phyloP scores from a whole-genome alignment of 2,113 vertebrate species.

The Stigmatopora nigra region DNA sequence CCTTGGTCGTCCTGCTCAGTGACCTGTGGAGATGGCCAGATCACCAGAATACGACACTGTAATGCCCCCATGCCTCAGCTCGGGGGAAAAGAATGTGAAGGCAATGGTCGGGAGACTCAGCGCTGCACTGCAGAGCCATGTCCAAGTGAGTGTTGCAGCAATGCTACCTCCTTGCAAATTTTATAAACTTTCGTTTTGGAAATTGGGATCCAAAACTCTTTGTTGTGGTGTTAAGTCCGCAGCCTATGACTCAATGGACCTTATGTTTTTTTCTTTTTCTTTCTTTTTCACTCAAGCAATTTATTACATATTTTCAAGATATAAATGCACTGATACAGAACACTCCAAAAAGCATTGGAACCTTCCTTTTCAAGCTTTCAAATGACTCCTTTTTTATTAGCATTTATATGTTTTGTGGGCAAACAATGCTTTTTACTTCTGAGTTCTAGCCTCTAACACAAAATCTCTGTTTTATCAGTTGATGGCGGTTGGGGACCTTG shows the following conservation, averaged over 20 bases:
- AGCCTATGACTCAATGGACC: constrained; percentile 8
- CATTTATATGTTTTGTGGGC: neutral
- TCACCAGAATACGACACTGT: constrained; percentile 93
- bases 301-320: neutral
- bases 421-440: neutral
- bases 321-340: neutral
- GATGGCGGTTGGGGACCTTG: constrained; percentile 93
- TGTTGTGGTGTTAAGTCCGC: constrained; percentile 26
- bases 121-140: constrained; percentile 81
- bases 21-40: constrained; percentile 85
- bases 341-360: neutral
- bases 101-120: constrained; percentile 86
- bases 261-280: neutral
- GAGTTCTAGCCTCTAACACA: neutral
- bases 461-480: constrained; percentile 62
- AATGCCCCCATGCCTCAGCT: constrained; percentile 92
- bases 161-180: constrained; percentile 15
- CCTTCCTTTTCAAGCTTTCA: neutral
- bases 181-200: constrained; percentile 42
- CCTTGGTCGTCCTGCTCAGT: constrained; percentile 95
- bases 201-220: constrained; percentile 48
- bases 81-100: constrained; percentile 84
- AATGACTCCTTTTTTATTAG: neutral
- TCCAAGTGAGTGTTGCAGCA: constrained; percentile 71
- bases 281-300: neutral